These are phyloP conservation scores for Hydroisotoma schaefferi DNA, from an alignment of 2,888 invertebrate species.

Conservation along the genomic window DNA sequence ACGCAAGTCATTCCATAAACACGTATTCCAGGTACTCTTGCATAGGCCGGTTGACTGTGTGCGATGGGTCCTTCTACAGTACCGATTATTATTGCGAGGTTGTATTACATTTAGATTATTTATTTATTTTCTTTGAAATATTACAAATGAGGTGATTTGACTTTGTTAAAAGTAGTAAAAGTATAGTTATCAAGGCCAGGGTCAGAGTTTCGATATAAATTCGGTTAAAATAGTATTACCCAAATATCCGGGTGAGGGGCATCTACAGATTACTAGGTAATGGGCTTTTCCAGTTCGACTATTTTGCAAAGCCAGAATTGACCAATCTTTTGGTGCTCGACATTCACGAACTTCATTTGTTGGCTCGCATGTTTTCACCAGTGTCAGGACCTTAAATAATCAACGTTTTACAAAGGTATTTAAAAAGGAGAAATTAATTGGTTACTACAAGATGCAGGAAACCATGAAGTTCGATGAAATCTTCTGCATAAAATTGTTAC, in stretches of 20 bases:
- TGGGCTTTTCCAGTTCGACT: slow-evolving; percentile 90
- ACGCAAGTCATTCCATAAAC: slow-evolving; percentile 78
- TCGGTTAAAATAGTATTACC: slow-evolving; percentile 49
- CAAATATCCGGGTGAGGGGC: slow-evolving; percentile 80
- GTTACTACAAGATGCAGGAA: too few species aligned
- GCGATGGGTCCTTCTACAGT: slow-evolving; percentile 84
- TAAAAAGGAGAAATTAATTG: too few species aligned
- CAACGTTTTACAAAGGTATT: too few species aligned
- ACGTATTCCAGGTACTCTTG: slow-evolving; percentile 86
- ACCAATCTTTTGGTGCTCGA: slow-evolving; percentile 85
- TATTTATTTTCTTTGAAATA: too few species aligned
- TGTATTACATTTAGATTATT: background rate
- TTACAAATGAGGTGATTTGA: background rate
- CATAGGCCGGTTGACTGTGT: slow-evolving; percentile 89
- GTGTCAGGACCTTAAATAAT: slow-evolving; percentile 65
- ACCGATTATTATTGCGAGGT: background rate
- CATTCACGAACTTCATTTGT: slow-evolving; percentile 88
- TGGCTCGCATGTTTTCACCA: slow-evolving; percentile 90
- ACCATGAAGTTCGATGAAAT: too few species aligned
- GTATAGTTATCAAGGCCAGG: background rate
- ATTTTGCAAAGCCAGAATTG: slow-evolving; percentile 82
- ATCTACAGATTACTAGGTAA: slow-evolving; percentile 86
- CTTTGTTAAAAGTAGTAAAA: background rate
- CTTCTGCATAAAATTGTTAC: too few species aligned
- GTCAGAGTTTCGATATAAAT: background rate